Evolutionary conservation across 2,797 vertebrate species (phyloP).

Genomic region (Gorsachius magnificus): DNA sequence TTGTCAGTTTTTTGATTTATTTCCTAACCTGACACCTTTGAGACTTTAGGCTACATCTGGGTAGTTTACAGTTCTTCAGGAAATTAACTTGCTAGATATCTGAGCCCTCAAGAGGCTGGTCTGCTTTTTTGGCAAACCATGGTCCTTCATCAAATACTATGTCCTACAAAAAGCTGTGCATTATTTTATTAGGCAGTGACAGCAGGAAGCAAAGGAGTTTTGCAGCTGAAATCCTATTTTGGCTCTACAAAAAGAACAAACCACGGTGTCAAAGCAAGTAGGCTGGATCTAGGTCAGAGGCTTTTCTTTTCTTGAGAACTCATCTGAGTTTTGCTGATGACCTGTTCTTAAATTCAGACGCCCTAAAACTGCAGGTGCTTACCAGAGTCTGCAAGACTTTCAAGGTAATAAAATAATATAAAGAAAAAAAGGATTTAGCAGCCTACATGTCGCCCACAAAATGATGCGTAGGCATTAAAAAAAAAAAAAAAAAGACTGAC

Average conservation of each 20-base stretch:
- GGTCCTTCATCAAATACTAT: not conserved
- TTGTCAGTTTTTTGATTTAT: not conserved
- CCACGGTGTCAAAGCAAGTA: not conserved
- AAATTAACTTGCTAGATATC: not conserved
- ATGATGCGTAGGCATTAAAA: not conserved
- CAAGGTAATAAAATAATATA: not conserved
- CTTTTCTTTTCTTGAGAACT: not conserved
- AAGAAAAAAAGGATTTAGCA: not conserved
- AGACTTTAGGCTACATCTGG: not conserved
- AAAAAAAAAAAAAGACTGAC: not conserved
- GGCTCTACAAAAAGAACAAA: not conserved
- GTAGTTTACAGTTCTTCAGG: not conserved
- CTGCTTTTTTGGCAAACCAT: not conserved
- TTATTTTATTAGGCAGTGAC: slow-evolving; percentile 8
- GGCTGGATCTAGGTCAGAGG: slow-evolving; percentile 9
- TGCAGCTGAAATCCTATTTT: slow-evolving; percentile 4
- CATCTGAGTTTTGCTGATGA: not conserved
- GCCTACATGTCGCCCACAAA: not conserved
- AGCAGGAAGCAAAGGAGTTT: slow-evolving; percentile 12
- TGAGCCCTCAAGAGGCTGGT: not conserved
- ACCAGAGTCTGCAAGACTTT: not conserved
- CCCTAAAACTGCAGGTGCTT: not conserved
- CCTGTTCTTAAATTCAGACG: not conserved
- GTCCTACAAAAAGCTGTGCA: not conserved
- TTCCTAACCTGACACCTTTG: not conserved